Evolutionary conservation across 2,797 vertebrate genomes (phyloP).

Genomic region (Thripadectes ignobilis): DNA sequence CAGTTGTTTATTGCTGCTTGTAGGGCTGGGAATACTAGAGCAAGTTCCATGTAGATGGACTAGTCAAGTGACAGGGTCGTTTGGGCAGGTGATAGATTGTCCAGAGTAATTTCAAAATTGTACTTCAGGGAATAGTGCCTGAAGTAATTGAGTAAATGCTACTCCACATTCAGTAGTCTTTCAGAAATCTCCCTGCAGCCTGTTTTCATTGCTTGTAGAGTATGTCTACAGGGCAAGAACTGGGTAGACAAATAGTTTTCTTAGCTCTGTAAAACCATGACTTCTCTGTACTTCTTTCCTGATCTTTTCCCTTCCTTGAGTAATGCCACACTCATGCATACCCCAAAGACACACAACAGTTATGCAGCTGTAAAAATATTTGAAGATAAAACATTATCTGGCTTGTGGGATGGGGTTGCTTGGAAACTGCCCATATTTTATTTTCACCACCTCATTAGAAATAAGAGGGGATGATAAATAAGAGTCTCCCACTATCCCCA

Average conservation of each 20-base stretch:
- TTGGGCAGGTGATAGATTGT: conserved; percentile 23
- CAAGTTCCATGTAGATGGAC: not conserved
- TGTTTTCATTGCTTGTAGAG: not conserved
- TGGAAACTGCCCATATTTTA: not conserved
- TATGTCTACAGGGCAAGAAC: not conserved
- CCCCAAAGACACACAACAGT: not conserved
- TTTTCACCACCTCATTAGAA: not conserved
- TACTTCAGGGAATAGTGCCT: not conserved
- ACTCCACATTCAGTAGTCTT: not conserved
- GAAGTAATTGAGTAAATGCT: not conserved
- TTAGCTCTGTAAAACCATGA: not conserved
- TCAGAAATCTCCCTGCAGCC: not conserved
- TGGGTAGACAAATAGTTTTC: not conserved
- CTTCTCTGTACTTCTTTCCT: not conserved
- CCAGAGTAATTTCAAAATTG: conserved; percentile 9
- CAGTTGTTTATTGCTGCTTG: not conserved
- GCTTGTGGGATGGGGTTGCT: not conserved
- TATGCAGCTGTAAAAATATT: not conserved
- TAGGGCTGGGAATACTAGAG: not conserved
- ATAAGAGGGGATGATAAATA: not conserved
- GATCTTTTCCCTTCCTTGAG: not conserved
- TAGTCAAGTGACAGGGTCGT: not conserved
- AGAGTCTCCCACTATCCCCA: not conserved
- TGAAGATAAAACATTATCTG: not conserved
- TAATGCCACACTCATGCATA: not conserved